Evolutionary conservation across 2,888 invertebrate species (phyloP).

Genomic region (Spisula subtruncata): DNA sequence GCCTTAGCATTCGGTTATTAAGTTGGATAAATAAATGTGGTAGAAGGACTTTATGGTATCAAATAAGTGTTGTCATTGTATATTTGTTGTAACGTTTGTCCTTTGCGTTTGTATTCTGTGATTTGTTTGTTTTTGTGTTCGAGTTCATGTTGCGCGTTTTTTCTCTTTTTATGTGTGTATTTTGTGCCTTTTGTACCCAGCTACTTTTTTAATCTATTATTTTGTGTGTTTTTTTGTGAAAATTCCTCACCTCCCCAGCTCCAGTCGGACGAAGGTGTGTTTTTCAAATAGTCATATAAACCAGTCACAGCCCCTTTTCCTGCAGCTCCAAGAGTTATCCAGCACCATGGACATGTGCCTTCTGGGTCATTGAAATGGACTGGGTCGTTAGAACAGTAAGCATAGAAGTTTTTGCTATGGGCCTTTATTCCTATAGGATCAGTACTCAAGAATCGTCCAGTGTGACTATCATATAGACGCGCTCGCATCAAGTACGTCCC

Average conservation of each 20-base stretch:
- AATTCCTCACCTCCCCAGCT: conserved; percentile 40
- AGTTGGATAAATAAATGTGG: too few species aligned
- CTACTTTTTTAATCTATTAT: too few species aligned
- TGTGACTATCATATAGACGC: conserved; percentile 52
- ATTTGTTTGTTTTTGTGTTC: too few species aligned
- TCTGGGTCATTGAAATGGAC: conserved; percentile 55
- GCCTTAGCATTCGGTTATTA: too few species aligned
- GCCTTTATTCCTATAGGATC: conserved; percentile 47
- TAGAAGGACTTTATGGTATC: too few species aligned
- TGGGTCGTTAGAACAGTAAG: conserved; percentile 54
- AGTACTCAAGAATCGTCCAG: conserved; percentile 53
- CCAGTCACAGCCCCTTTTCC: not conserved
- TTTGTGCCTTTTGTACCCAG: too few species aligned
- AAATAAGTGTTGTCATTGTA: too few species aligned
- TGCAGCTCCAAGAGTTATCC: not conserved
- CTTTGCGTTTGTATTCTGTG: too few species aligned
- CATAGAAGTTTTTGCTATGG: conserved; percentile 54
- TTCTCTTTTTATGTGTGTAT: too few species aligned
- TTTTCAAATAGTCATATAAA: not conserved
- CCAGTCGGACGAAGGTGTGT: conserved; percentile 8
- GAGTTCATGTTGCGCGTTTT: too few species aligned
- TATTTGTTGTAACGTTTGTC: too few species aligned
- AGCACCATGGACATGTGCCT: conserved; percentile 33
- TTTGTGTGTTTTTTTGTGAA: not conserved
- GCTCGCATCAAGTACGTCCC: conserved; percentile 47